Evolutionary conservation across 2,888 invertebrate species (phyloP).

Genomic region (Heliothis peltigera): DNA sequence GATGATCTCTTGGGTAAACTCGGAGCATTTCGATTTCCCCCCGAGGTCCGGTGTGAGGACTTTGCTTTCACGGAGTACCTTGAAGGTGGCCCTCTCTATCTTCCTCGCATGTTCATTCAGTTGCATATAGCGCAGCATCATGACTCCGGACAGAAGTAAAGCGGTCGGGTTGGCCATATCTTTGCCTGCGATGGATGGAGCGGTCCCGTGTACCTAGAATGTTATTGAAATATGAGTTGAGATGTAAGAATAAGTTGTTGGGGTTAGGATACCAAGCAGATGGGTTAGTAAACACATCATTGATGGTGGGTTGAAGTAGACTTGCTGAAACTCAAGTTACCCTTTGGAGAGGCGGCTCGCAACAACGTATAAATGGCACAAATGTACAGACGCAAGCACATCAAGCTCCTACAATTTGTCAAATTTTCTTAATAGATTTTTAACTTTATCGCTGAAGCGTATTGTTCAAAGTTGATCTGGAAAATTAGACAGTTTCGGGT

Average conservation of each 20-base stretch:
- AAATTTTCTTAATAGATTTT: too few relatives aligned
- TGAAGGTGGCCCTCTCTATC: slow-evolving; percentile 96
- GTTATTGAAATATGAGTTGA: neutral
- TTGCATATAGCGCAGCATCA: slow-evolving; percentile 99
- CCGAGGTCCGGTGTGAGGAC: slow-evolving; percentile 98
- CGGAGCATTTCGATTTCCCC: slow-evolving; percentile 97
- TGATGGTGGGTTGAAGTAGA: too few relatives aligned
- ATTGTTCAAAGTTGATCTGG: too few relatives aligned
- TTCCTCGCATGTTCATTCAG: slow-evolving; percentile 92
- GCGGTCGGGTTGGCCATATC: slow-evolving; percentile 99
- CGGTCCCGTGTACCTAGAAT: slow-evolving; percentile 97
- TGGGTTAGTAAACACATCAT: slow-evolving; percentile 12
- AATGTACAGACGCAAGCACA: too few relatives aligned
- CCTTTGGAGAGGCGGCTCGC: too few relatives aligned
- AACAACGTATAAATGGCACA: too few relatives aligned
- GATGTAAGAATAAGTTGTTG: too few relatives aligned
- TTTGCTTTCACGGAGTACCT: slow-evolving; percentile 95
- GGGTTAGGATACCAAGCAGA: slow-evolving; percentile 7
- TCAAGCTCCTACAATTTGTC: too few relatives aligned
- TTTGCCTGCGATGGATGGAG: slow-evolving; percentile 98
- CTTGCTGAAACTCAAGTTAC: too few relatives aligned
- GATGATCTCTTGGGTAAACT: slow-evolving; percentile 97
- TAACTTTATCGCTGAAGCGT: too few relatives aligned
- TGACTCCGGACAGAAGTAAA: slow-evolving; percentile 97
- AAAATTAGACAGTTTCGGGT: too few relatives aligned